Conservation (phyloP, 2,888 invertebrate genomes). For the Drosophila prolongata region DNA sequence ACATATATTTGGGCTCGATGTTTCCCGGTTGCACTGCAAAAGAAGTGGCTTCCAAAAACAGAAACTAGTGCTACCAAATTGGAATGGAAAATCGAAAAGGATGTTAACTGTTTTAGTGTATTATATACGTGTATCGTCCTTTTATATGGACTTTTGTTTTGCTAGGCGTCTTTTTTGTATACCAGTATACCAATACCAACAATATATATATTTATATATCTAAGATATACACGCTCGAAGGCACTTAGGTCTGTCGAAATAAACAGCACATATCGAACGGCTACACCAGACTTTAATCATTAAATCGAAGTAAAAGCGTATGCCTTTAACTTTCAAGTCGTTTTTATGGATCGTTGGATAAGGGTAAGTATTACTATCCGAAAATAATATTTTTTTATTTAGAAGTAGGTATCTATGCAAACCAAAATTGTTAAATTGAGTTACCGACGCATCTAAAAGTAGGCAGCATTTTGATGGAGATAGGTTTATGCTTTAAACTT, state of each 20-base stretch:
- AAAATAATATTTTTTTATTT: not conserved
- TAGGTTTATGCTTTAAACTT: no score
- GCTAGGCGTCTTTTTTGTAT: slow-evolving; percentile 38
- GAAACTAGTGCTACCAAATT: slow-evolving; percentile 41
- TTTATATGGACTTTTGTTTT: slow-evolving; percentile 40
- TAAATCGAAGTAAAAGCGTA: not conserved
- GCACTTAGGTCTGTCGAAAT: slow-evolving; percentile 24
- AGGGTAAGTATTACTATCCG: no score
- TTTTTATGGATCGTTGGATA: not conserved
- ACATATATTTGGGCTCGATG: slow-evolving; percentile 3
- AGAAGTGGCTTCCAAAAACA: slow-evolving; percentile 26
- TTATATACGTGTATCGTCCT: slow-evolving; percentile 16
- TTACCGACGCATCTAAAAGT: no score
- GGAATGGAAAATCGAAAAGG: not conserved
- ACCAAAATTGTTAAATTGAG: no score
- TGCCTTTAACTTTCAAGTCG: not conserved
- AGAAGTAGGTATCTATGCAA: no score
- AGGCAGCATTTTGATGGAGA: no score
- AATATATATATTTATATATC: slow-evolving; percentile 19
- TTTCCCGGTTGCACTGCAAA: slow-evolving; percentile 6
- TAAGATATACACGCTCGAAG: slow-evolving; percentile 18
- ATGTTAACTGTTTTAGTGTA: slow-evolving; percentile 41
- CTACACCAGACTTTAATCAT: no score
- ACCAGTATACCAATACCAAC: slow-evolving; percentile 21
- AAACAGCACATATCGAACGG: slow-evolving; percentile 33